phyloP scores from a whole-genome alignment of 2,888 invertebrate species.

The Melanostoma scalare region DNA sequence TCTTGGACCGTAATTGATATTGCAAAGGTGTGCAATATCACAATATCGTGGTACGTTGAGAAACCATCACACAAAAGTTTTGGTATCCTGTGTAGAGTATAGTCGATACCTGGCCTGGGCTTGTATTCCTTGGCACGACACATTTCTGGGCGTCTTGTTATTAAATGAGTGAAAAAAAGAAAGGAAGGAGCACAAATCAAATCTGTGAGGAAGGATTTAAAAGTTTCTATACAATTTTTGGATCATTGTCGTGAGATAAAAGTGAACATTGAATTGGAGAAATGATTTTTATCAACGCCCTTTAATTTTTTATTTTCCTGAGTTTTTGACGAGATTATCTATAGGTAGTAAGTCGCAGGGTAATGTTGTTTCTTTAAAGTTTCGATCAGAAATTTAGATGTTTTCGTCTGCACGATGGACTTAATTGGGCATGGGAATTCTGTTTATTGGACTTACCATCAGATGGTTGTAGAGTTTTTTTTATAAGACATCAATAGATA shows the following conservation, averaged over 20 bases:
- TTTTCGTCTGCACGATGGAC: constrained; percentile 17
- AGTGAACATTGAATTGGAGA: constrained; percentile 29
- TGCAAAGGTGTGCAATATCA: constrained; percentile 55
- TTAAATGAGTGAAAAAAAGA: constrained; percentile 50
- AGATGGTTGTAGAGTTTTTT: too few species aligned
- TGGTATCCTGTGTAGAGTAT: constrained; percentile 7
- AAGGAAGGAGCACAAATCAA: constrained; percentile 5
- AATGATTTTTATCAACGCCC: constrained; percentile 54
- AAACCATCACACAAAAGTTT: constrained; percentile 31
- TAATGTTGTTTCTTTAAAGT: constrained; percentile 31
- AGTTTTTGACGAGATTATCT: constrained; percentile 25
- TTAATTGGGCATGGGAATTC: constrained; percentile 46
- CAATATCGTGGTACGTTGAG: constrained; percentile 29
- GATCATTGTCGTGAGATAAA: constrained; percentile 67
- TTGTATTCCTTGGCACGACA: constrained; percentile 49
- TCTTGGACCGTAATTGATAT: constrained; percentile 67
- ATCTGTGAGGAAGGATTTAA: not conserved
- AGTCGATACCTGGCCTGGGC: constrained; percentile 16
- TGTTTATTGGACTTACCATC: not conserved
- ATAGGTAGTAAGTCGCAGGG: not conserved
- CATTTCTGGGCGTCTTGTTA: constrained; percentile 57
- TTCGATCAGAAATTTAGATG: constrained; percentile 53
- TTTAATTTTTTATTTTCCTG: constrained; percentile 23
- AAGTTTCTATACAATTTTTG: constrained; percentile 51
- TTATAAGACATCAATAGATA: too few species aligned